Evolutionary conservation across 2,797 vertebrate genomes (phyloP).

Genomic region (Lacerta viridis): DNA sequence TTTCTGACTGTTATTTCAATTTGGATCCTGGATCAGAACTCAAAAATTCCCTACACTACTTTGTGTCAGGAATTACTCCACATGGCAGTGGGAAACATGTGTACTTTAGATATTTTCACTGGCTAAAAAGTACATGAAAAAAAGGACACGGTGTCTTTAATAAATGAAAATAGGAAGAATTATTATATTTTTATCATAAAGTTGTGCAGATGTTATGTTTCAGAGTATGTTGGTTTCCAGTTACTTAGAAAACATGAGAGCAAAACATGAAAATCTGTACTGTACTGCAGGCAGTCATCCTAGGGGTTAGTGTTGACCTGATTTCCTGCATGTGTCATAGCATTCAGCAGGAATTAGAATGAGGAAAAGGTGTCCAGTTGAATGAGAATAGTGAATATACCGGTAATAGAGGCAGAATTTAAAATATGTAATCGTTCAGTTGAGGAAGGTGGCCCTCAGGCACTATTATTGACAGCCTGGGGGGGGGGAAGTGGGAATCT

Average conservation of each 20-base stretch:
- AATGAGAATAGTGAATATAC: not conserved
- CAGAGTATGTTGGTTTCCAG: constrained; percentile 9
- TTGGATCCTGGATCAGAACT: not conserved
- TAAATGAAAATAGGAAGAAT: not conserved
- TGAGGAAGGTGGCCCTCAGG: not conserved
- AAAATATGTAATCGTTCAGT: not conserved
- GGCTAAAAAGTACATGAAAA: constrained; percentile 16
- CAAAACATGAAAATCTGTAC: not conserved
- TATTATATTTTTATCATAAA: not conserved
- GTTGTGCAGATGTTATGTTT: not conserved
- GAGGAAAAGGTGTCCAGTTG: not conserved
- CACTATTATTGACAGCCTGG: not conserved
- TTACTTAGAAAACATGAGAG: not conserved
- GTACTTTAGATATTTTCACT: constrained; percentile 27
- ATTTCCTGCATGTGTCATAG: not conserved
- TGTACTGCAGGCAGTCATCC: not conserved
- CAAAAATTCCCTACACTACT: not conserved
- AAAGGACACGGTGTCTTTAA: not conserved
- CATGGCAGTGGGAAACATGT: not conserved
- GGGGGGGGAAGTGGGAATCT: not conserved
- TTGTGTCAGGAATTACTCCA: not conserved
- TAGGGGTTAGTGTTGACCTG: constrained; percentile 9
- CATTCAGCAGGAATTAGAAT: constrained; percentile 1
- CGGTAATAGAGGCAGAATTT: not conserved
- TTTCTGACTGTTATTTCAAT: not conserved